These are phyloP conservation scores for Theonella swinhoei DNA, from an alignment of 37 sponge, comb jelly and placozoan species.

Conservation along the genomic window DNA sequence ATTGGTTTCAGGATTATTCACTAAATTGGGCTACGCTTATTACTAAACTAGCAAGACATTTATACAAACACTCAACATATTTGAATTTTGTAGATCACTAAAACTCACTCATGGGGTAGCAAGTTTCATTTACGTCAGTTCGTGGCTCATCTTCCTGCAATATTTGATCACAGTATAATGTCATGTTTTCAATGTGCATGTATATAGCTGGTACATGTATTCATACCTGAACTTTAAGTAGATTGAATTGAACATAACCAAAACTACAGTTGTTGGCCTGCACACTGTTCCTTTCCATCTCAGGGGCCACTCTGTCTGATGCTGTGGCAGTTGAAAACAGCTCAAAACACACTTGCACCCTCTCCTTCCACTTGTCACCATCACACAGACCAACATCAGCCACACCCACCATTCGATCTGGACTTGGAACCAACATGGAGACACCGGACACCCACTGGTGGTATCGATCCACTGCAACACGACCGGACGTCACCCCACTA, in stretches of 20 bases:
- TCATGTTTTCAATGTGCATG: too few species aligned
- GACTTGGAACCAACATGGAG: constrained; percentile 20
- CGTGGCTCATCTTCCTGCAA: too few species aligned
- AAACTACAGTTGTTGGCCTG: constrained; percentile 51
- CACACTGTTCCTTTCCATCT: constrained; percentile 20
- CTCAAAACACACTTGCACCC: constrained; percentile 39
- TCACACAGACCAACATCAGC: constrained; percentile 42
- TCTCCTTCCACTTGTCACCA: constrained; percentile 26
- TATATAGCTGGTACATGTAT: too few species aligned
- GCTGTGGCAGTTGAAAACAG: constrained; percentile 53
- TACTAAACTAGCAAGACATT: background rate
- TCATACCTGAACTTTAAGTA: too few species aligned
- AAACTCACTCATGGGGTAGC: too few species aligned
- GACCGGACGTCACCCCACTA: background rate
- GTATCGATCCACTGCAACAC: background rate
- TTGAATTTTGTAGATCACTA: too few species aligned
- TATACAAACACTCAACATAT: background rate
- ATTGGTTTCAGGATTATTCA: background rate
- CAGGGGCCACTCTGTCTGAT: constrained; percentile 8
- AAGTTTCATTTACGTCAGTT: too few species aligned
- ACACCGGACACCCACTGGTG: constrained; percentile 9
- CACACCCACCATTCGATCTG: constrained; percentile 53
- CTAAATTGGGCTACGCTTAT: too few species aligned
- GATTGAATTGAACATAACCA: constrained; percentile 46
- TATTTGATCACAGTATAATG: too few species aligned